Evolutionary conservation across 2,113 vertebrate species (phyloP).

Genomic region (Sinocyclocheilus grahami): DNA sequence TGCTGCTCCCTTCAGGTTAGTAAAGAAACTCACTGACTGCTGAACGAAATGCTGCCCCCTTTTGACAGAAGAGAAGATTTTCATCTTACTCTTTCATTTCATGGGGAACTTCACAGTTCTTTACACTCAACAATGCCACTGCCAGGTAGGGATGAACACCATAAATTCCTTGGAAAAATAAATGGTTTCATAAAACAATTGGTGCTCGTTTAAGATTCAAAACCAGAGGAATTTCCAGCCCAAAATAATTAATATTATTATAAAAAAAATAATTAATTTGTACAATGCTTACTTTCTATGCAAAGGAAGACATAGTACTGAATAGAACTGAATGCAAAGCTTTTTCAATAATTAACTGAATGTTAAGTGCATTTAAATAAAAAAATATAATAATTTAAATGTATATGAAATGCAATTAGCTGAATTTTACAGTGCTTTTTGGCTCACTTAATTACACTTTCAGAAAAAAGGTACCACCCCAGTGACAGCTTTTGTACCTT

Average conservation of each 20-base stretch:
- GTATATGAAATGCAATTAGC: not conserved
- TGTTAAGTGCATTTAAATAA: not conserved
- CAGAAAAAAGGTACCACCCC: too few relatives aligned
- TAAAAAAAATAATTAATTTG: too few relatives aligned
- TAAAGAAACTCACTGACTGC: not conserved
- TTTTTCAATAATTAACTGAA: not conserved
- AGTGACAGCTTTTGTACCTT: too few relatives aligned
- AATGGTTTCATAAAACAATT: not conserved
- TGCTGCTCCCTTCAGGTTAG: constrained; percentile 25
- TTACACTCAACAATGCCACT: not conserved
- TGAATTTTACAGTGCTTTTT: not conserved
- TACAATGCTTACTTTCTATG: too few relatives aligned
- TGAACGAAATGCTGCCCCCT: constrained; percentile 28
- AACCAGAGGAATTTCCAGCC: not conserved
- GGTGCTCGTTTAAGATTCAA: not conserved
- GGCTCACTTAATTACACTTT: not conserved
- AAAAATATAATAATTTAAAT: not conserved
- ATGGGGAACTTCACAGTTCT: not conserved
- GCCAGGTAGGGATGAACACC: not conserved
- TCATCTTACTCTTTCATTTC: not conserved
- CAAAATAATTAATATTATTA: not conserved
- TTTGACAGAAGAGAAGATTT: not conserved
- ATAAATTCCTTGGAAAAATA: not conserved
- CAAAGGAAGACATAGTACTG: too few relatives aligned
- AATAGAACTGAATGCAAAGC: not conserved